phyloP scores from a whole-genome alignment of 2,797 vertebrate species.

The Glossophaga mutica region DNA sequence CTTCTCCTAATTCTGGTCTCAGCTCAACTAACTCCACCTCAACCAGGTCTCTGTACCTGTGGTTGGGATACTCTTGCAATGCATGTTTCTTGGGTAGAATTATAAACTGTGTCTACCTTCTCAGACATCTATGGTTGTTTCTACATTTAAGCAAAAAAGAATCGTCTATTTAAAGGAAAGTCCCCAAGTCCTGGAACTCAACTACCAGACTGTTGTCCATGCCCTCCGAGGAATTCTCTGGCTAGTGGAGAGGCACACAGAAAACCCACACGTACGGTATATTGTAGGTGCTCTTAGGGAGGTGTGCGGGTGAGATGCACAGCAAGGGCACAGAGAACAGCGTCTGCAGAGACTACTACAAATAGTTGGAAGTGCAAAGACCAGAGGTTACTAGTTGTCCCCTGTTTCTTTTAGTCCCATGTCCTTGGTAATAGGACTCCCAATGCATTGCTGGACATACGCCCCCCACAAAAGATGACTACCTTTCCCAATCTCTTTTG shows the following conservation, averaged over 20 bases:
- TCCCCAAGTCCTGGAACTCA: background rate
- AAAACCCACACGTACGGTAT: background rate
- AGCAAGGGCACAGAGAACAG: background rate
- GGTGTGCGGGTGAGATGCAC: background rate
- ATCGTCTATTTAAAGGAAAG: background rate
- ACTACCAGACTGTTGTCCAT: background rate
- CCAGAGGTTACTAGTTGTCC: background rate
- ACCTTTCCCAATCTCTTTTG: background rate
- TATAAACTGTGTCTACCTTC: background rate
- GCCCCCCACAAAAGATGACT: background rate
- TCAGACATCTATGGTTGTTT: background rate
- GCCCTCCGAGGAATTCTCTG: background rate
- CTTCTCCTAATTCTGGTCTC: background rate
- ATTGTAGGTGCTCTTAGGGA: background rate
- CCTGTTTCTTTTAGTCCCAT: background rate
- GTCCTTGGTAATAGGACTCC: background rate
- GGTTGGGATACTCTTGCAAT: background rate
- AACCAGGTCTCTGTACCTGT: background rate
- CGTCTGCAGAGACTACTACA: background rate
- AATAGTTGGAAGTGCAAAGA: background rate
- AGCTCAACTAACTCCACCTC: background rate
- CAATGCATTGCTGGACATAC: background rate
- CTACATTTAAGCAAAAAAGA: background rate
- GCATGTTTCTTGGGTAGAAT: background rate
- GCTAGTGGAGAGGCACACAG: background rate